Base-by-base conservation (phyloP, 1,140 invertebrate genomes). In the Lasaia peninsularis region DNA sequence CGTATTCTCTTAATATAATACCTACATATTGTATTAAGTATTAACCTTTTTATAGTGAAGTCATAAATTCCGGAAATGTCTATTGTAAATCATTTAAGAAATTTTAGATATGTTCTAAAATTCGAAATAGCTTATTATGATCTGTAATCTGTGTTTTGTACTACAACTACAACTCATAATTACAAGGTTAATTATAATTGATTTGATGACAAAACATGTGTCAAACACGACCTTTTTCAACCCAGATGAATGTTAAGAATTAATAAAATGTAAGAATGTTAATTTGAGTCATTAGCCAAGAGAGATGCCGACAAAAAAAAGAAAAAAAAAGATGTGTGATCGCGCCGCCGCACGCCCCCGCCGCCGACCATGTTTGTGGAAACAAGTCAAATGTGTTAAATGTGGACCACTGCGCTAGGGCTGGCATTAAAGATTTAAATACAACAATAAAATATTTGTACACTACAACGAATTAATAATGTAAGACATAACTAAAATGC, bases 211-310 rank as follows among this genome's bases (percentile, higher is more conserved):
- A 71, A 71, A 67, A 71, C 65, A 67, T 48, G 40, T 50, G 59
- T 57, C 60, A 34, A 40, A 31, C 50, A 40, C 55, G 58, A 68
- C 69, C 65, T 68, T 56, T 52, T 58, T 61, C 60, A 69, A 33
- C 32, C 28, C 9, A 24, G 37, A 65, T 51, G 56, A 64, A 69
- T 74, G 63, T 66, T 63, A 64, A 62, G 66, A 76, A 78, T 83
- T 85, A 74, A 82, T 85, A 81, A 81, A 78, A 78, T 82, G 79
- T 72, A 73, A 63, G 78, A 84, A 80, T 74, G 73, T 78, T 84
- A 81, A 82, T 85, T 82, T 76, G 73, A 77, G 75, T 86, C 80
- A 86, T 87, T 87, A 86, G 73, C 73, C 65, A 69, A 74, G 72
- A 75, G 67, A 78, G 73, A 84, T 74, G 78, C 75, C 78, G 80